Conservation (phyloP, 2,113 vertebrate genomes). For the Nycticebus coucang region DNA sequence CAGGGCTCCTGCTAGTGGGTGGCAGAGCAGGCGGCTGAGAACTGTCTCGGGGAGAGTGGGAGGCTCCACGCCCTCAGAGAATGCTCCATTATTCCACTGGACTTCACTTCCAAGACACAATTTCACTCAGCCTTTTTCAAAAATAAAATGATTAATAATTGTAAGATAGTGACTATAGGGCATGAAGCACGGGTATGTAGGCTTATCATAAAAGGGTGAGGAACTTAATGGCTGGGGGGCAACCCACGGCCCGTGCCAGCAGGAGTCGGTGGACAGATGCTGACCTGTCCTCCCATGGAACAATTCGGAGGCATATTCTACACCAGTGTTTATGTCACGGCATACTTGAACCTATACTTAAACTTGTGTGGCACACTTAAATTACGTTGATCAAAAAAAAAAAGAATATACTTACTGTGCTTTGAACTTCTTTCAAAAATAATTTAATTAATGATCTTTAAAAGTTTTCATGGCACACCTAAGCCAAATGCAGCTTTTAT, state of each 20-base stretch:
- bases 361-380: too few relatives aligned
- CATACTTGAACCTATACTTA: too few relatives aligned
- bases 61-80: background rate
- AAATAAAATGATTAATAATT: slow-evolving; percentile 42
- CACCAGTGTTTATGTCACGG: background rate
- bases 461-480: too few relatives aligned
- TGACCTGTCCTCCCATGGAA: background rate
- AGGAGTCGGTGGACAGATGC: background rate
- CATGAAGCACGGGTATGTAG: background rate
- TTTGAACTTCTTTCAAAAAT: too few relatives aligned
- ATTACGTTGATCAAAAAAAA: too few relatives aligned
- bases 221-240: background rate
- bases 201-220: background rate
- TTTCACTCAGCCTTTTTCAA: background rate
- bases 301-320: background rate
- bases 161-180: background rate
- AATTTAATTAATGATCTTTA: too few relatives aligned
- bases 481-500: background rate
- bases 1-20: background rate
- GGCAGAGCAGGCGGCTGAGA: background rate
- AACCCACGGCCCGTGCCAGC: background rate
- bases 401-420: too few relatives aligned
- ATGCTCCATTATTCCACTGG: background rate
- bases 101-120: background rate
- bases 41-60: background rate